These are phyloP conservation scores for Serinus canaria DNA, from an alignment of 2,113 vertebrate species.

Conservation along the genomic window DNA sequence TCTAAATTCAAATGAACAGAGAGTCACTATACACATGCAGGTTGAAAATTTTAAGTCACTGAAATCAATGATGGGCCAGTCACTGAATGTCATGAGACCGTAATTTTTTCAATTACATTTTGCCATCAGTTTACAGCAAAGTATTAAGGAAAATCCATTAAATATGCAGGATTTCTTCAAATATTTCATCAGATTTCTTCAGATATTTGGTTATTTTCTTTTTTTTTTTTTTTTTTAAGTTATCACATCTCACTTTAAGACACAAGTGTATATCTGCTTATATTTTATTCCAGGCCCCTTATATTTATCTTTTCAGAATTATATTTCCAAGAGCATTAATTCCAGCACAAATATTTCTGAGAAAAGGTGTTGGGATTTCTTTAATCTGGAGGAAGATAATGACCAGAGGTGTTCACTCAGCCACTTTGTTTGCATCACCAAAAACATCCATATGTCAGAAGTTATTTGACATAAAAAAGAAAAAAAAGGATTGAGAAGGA, in stretches of 20 bases:
- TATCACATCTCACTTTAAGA: neutral
- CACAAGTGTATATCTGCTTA: neutral
- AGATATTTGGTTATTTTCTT: neutral
- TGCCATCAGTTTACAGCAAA: neutral
- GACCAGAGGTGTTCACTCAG: neutral
- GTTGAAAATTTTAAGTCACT: neutral
- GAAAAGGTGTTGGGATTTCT: accelerated
- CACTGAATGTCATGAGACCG: neutral
- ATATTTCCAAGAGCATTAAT: neutral
- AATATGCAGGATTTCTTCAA: neutral
- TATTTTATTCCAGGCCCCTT: neutral
- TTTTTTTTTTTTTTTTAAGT: neutral
- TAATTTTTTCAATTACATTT: neutral
- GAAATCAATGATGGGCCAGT: neutral
- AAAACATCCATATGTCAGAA: neutral
- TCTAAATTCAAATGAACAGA: neutral
- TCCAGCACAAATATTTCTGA: neutral
- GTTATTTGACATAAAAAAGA: neutral
- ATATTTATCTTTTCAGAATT: neutral
- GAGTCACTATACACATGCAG: neutral
- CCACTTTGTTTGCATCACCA: neutral
- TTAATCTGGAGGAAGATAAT: neutral
- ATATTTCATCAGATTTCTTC: neutral
- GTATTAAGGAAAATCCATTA: neutral
- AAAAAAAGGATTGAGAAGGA: neutral